Conservation (phyloP, 1,140 invertebrate species). For the Eriosoma lanigerum region DNA sequence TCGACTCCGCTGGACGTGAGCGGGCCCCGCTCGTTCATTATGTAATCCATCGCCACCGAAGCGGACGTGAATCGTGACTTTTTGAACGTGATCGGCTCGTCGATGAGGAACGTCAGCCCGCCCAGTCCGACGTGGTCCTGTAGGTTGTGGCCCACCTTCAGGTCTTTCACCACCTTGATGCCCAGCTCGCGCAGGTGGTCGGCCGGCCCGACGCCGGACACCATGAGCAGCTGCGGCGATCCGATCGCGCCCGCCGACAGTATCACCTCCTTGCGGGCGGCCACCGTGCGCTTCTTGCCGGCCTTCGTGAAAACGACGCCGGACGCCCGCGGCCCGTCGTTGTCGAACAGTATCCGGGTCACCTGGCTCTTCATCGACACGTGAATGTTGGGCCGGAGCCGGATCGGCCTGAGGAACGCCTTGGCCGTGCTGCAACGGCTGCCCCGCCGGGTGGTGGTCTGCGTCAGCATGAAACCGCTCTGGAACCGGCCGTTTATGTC, state of each 20-base stretch:
- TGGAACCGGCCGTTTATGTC: constrained; percentile 82
- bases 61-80: constrained; percentile 76
- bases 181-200: constrained; percentile 75
- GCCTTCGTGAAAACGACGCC: constrained; percentile 75
- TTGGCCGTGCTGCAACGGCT: constrained; percentile 85
- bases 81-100: constrained; percentile 77
- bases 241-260: constrained; percentile 79
- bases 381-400: constrained; percentile 77
- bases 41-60: constrained; percentile 77
- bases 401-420: constrained; percentile 80
- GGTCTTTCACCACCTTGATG: constrained; percentile 73
- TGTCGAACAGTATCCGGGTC: constrained; percentile 71
- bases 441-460: constrained; percentile 81
- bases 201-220: constrained; percentile 82
- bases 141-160: constrained; percentile 79
- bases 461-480: constrained; percentile 82
- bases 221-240: constrained; percentile 82
- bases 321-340: constrained; percentile 61
- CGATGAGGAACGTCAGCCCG: constrained; percentile 77
- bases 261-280: constrained; percentile 75
- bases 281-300: constrained; percentile 66
- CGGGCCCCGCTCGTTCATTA: constrained; percentile 74
- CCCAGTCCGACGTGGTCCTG: constrained; percentile 84
- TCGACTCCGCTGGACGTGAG: constrained; percentile 80
- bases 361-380: constrained; percentile 78